A percentile compares a stretch with the other conserved stretches of the same genome.
phyloP scores from a whole-genome alignment of 1,140 invertebrate species.

The Bombus superbus region DNA sequence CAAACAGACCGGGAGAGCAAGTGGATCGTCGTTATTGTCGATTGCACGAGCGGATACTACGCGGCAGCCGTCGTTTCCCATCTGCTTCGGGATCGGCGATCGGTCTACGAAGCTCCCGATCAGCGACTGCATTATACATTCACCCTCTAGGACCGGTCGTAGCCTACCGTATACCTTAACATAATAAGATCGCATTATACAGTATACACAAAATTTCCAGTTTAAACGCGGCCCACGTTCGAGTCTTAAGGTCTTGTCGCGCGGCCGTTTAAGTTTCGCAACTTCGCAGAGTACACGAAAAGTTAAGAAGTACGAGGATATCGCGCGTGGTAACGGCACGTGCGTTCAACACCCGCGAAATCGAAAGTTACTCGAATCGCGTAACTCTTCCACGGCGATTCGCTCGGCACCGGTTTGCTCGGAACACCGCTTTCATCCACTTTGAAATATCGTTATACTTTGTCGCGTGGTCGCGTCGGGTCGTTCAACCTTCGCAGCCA shows the following conservation, averaged over 20 bases:
- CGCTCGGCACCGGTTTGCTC: not conserved
- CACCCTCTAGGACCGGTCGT: slow-evolving; percentile 55
- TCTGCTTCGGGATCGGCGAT: slow-evolving; percentile 27
- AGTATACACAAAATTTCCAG: slow-evolving; percentile 77
- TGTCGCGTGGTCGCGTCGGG: not conserved
- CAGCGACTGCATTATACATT: slow-evolving; percentile 76
- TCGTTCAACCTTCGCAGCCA: not conserved
- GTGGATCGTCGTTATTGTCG: slow-evolving; percentile 18
- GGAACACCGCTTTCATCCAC: not conserved
- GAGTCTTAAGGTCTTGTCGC: slow-evolving; percentile 58
- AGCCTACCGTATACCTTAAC: slow-evolving; percentile 78
- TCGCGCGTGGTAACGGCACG: slow-evolving; percentile 24
- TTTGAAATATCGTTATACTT: not conserved
- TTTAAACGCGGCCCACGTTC: slow-evolving; percentile 68
- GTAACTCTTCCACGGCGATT: slow-evolving; percentile 1
- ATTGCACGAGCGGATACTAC: slow-evolving; percentile 29
- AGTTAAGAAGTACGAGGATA: slow-evolving; percentile 42
- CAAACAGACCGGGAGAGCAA: not conserved
- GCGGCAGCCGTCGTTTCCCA: slow-evolving; percentile 50
- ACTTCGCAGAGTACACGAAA: slow-evolving; percentile 33
- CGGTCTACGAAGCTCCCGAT: slow-evolving; percentile 29
- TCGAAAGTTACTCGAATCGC: not conserved
- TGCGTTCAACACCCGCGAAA: not conserved
- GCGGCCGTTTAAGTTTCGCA: slow-evolving; percentile 55
- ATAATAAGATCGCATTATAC: slow-evolving; percentile 80